Conservation (phyloP, 2,797 vertebrate species). For the Ctenosaura bakeri region DNA sequence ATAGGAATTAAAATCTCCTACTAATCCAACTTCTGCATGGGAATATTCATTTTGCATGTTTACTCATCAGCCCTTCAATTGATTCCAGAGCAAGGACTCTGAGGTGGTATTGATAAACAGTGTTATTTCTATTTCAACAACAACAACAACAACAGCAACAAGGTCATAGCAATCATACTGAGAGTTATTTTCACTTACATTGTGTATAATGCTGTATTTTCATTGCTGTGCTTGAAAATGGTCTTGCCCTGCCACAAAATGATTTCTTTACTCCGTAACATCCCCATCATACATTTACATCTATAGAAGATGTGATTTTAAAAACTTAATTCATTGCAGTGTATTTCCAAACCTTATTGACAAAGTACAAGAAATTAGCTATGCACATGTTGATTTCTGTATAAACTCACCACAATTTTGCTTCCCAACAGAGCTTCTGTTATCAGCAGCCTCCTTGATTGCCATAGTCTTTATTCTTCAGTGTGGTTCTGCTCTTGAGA, state of each 20-base stretch:
- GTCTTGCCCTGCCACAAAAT: background rate
- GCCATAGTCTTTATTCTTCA: background rate
- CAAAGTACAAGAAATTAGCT: conserved; percentile 4
- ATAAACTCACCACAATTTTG: background rate
- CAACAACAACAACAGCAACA: too few species aligned
- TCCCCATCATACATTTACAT: too few species aligned
- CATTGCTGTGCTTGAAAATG: background rate
- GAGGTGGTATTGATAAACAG: too few species aligned
- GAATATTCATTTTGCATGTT: background rate
- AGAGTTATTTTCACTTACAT: background rate
- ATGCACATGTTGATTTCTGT: background rate
- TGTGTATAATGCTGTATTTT: background rate
- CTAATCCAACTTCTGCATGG: background rate
- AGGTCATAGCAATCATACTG: background rate
- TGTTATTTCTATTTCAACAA: too few species aligned
- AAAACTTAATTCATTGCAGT: background rate
- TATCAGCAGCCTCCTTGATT: background rate
- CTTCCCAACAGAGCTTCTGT: conserved; percentile 6
- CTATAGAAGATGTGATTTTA: background rate
- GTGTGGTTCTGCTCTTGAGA: conserved; percentile 9
- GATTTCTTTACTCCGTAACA: background rate
- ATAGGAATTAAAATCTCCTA: background rate
- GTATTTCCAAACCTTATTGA: background rate
- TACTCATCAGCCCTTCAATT: background rate
- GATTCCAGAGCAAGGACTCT: background rate